Percentiles rank a stretch among this genome's conserved stretches.
These are phyloP conservation scores for Arizona elegans DNA, from an alignment of 2,113 vertebrate genomes.

Conservation along the genomic window DNA sequence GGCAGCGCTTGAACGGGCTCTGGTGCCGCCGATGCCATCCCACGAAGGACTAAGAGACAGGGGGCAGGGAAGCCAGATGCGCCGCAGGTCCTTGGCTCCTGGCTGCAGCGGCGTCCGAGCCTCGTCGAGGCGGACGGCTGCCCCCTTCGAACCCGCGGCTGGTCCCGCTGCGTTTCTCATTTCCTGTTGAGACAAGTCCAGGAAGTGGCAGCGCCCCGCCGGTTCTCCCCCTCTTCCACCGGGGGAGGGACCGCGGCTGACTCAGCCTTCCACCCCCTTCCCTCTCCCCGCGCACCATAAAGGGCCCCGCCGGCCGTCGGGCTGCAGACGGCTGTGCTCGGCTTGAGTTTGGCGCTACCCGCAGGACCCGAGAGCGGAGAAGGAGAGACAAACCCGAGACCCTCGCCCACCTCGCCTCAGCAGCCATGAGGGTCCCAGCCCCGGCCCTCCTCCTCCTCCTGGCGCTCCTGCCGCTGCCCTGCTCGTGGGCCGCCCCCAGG, in stretches of 20 bases:
- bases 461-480: slow-evolving; percentile 39
- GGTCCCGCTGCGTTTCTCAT: not conserved
- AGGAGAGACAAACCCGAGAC: not conserved
- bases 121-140: not conserved
- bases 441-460: not conserved
- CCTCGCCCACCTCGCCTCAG: not conserved
- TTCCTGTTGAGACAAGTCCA: slow-evolving; percentile 60
- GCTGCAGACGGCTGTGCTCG: not conserved
- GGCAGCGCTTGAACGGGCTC: not conserved
- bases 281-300: slow-evolving; percentile 32
- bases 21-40: not conserved
- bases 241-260: slow-evolving; percentile 19
- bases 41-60: not conserved
- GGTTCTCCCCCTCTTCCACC: slow-evolving; percentile 44
- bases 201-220: not conserved
- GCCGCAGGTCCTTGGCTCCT: not conserved
- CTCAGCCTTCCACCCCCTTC: not conserved
- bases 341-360: not conserved
- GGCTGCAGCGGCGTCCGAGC: not conserved
- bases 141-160: not conserved
- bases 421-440: slow-evolving; percentile 15
- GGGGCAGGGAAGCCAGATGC: not conserved
- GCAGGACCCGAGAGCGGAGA: not conserved
- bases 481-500: not conserved
- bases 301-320: slow-evolving; percentile 9